A percentile compares a stretch with the other conserved stretches of the same genome.
Evolutionary conservation across 92 coral and sea anemone genomes (phyloP).

Genomic region (Epizoanthus scotinus): DNA sequence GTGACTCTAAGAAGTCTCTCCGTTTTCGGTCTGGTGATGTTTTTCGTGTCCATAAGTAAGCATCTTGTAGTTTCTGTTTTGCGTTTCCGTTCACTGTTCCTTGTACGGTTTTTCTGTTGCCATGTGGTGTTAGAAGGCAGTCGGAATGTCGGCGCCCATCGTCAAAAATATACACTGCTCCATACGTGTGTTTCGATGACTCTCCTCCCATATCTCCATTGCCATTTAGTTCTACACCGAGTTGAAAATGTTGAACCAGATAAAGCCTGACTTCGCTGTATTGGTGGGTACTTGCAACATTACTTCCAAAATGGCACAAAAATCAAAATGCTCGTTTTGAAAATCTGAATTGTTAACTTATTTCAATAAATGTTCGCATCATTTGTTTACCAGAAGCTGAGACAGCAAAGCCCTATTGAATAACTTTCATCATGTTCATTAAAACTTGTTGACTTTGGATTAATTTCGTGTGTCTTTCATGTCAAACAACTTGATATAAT

Average conservation of each 20-base stretch:
- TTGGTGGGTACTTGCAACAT: no score
- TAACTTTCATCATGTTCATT: slow-evolving; percentile 1
- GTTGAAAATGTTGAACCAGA: background rate
- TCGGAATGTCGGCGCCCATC: slow-evolving; percentile 8
- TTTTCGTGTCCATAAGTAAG: slow-evolving; percentile 22
- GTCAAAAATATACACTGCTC: background rate
- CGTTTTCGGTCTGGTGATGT: background rate
- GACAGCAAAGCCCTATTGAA: background rate
- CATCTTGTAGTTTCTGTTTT: background rate
- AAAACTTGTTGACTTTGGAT: background rate
- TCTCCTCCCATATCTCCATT: slow-evolving; percentile 3
- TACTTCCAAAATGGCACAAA: background rate
- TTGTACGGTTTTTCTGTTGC: background rate
- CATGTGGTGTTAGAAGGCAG: slow-evolving; percentile 30
- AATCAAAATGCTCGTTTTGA: background rate
- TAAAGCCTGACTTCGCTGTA: no score
- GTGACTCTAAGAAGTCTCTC: slow-evolving; percentile 6
- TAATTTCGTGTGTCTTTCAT: background rate
- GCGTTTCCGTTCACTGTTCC: background rate
- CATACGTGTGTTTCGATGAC: background rate
- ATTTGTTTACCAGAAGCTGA: background rate
- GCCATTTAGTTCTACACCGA: background rate
- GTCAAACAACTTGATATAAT: background rate
- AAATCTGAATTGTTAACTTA: background rate
- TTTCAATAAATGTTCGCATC: background rate